These are phyloP conservation scores for Eutrigla gurnardus DNA, from an alignment of 2,797 vertebrate species.

Conservation along the genomic window DNA sequence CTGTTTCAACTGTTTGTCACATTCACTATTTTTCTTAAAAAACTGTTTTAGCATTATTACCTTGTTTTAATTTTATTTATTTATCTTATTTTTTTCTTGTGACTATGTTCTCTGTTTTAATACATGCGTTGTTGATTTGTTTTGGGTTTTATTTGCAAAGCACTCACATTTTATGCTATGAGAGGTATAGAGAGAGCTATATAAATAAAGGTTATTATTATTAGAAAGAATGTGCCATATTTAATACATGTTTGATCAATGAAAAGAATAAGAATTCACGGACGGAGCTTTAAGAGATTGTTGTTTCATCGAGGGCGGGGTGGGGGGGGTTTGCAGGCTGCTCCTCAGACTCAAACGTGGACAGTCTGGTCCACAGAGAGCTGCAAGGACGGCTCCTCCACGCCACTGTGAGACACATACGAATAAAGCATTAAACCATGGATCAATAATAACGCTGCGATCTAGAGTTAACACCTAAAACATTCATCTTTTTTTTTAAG, in stretches of 20 bases:
- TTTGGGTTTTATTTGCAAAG: too few species aligned
- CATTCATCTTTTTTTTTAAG: neutral
- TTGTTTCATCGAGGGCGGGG: neutral
- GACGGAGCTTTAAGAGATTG: constrained; percentile 16
- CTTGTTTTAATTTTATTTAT: too few species aligned
- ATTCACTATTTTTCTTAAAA: too few species aligned
- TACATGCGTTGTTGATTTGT: too few species aligned
- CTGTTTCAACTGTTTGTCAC: too few species aligned
- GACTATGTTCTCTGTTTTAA: too few species aligned
- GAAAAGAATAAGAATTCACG: constrained; percentile 11
- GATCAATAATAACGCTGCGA: neutral
- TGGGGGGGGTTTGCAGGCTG: neutral
- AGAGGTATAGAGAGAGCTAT: too few species aligned
- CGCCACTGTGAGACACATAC: constrained; percentile 69
- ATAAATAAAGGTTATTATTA: too few species aligned
- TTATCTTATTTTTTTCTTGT: too few species aligned
- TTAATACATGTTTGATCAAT: constrained; percentile 12
- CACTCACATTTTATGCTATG: too few species aligned
- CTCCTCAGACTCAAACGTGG: constrained; percentile 21
- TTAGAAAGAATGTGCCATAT: constrained; percentile 25
- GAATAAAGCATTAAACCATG: constrained; percentile 1
- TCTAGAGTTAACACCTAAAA: neutral
- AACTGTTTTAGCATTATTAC: too few species aligned
- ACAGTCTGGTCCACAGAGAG: constrained; percentile 72
- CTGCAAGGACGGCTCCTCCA: constrained; percentile 71